phyloP scores from a whole-genome alignment of 2,888 invertebrate genomes.

The Dascillus cervinus region DNA sequence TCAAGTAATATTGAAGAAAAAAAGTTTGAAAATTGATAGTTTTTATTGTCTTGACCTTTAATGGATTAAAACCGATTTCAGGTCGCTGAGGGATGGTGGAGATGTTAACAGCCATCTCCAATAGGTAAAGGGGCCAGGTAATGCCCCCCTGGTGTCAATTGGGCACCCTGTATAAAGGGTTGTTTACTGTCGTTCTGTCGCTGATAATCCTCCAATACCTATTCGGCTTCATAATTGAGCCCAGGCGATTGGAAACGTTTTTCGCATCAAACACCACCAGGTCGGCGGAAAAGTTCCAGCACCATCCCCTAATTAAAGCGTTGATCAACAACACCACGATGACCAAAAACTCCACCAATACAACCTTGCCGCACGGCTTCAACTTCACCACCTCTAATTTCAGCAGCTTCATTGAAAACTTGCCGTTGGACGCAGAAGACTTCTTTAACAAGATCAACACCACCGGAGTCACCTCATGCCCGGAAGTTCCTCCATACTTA shows the following conservation, averaged over 20 bases:
- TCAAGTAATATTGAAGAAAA: too few relatives aligned
- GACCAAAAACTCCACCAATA: conserved; percentile 5
- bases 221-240: conserved; percentile 57
- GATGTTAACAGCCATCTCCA: conserved; percentile 4
- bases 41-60: too few relatives aligned
- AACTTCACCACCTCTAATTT: not conserved
- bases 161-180: conserved; percentile 50
- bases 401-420: not conserved
- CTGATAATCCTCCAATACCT: conserved; percentile 64
- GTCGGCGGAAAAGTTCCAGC: conserved; percentile 31
- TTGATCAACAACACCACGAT: conserved; percentile 9
- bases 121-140: conserved; percentile 10
- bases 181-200: conserved; percentile 52
- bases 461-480: conserved; percentile 21
- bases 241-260: conserved; percentile 35
- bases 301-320: conserved; percentile 5
- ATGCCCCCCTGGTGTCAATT: conserved; percentile 37
- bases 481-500: conserved; percentile 26
- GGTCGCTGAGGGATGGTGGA: not conserved
- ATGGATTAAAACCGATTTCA: too few relatives aligned
- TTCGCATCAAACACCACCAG: conserved; percentile 44
- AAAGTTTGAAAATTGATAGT: too few relatives aligned
- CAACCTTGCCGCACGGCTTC: conserved; percentile 1
- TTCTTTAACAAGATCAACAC: conserved; percentile 12
- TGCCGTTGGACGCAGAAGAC: conserved; percentile 1